A percentile compares a stretch with the other conserved stretches of the same genome.
These are phyloP conservation scores for Spatula versicolor DNA, from an alignment of 2,797 vertebrate species.

Conservation along the genomic window DNA sequence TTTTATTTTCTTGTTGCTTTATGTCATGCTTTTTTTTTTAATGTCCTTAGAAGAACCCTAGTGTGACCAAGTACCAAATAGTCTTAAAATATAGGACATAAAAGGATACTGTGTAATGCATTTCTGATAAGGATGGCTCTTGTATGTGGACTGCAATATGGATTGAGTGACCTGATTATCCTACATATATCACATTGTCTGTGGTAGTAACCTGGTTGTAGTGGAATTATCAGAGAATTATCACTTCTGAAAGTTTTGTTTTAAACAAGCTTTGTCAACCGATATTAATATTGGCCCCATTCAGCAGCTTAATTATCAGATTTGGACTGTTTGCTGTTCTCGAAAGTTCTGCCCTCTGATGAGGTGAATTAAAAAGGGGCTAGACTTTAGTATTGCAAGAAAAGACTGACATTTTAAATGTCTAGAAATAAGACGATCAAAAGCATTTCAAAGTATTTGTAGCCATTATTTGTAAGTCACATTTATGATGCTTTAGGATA, in stretches of 20 bases:
- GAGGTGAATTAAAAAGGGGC: background rate
- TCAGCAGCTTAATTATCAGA: background rate
- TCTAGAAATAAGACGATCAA: background rate
- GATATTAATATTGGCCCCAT: background rate
- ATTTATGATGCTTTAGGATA: background rate
- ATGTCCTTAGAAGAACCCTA: background rate
- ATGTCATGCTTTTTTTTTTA: background rate
- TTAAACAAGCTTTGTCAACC: background rate
- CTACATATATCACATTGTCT: background rate
- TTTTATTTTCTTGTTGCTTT: background rate
- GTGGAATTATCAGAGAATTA: background rate
- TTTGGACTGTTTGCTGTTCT: background rate
- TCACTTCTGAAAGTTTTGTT: background rate
- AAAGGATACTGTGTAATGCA: background rate
- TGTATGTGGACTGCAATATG: background rate
- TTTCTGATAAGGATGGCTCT: background rate
- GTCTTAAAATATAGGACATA: background rate
- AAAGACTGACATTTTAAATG: background rate
- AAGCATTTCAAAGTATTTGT: background rate
- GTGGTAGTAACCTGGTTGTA: background rate
- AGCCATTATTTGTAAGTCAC: background rate
- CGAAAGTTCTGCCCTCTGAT: background rate
- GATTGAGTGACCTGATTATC: background rate
- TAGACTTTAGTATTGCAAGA: background rate
- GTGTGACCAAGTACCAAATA: background rate